Percentiles rank a stretch among this genome's conserved stretches.
These are phyloP conservation scores for Erynnis tages DNA, from an alignment of 2,888 invertebrate genomes.

Conservation along the genomic window DNA sequence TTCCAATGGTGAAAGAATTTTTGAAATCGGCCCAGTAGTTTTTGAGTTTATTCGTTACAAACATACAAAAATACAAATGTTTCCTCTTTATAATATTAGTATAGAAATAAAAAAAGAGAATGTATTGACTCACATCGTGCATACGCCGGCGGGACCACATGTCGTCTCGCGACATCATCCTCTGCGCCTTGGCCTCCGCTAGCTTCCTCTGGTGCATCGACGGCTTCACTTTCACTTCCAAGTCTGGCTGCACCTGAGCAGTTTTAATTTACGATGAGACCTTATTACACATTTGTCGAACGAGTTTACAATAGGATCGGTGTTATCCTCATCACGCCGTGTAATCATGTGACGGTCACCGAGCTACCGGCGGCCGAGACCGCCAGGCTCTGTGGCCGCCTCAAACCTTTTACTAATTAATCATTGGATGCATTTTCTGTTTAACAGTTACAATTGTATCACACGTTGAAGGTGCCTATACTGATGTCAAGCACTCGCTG, in stretches of 20 bases:
- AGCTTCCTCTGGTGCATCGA: constrained; percentile 91
- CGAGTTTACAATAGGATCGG: too few relatives aligned
- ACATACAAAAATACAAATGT: too few relatives aligned
- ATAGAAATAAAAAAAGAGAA: too few relatives aligned
- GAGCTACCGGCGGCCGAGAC: constrained; percentile 56
- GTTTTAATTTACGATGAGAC: too few relatives aligned
- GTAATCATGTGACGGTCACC: constrained; percentile 69
- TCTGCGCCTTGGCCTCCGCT: constrained; percentile 91
- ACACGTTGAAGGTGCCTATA: too few relatives aligned
- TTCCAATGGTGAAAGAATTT: too few relatives aligned
- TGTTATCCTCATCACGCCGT: constrained; percentile 59
- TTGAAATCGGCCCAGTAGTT: too few relatives aligned
- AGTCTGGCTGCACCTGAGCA: constrained; percentile 90
- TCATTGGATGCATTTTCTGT: constrained; percentile 53
- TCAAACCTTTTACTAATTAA: constrained; percentile 82
- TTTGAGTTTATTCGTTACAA: too few relatives aligned
- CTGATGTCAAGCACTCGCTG: too few relatives aligned
- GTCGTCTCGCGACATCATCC: constrained; percentile 87
- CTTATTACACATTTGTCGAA: too few relatives aligned
- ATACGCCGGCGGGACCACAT: constrained; percentile 85
- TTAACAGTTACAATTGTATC: too few relatives aligned
- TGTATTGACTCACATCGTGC: constrained; percentile 78
- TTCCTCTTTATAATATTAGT: too few relatives aligned
- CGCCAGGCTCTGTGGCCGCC: constrained; percentile 70
- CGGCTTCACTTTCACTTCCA: constrained; percentile 97